Evolutionary conservation across 1,140 invertebrate genomes (phyloP).

Genomic region (Charaxes varanes): DNA sequence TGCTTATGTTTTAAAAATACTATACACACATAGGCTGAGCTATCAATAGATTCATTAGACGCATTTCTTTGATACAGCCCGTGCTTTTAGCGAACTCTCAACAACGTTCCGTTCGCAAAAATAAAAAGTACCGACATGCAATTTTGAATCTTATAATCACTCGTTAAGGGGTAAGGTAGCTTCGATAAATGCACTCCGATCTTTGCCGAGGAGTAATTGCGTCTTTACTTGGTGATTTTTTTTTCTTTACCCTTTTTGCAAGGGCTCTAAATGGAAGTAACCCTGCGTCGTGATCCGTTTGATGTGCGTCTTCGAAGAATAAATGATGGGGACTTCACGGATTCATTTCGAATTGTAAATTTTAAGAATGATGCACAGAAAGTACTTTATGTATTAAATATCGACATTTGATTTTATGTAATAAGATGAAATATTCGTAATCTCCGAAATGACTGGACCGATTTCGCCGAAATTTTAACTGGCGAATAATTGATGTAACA

Average conservation of each 20-base stretch:
- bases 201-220: slow-evolving; percentile 58
- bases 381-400: too few relatives aligned
- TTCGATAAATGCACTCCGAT: slow-evolving; percentile 15
- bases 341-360: too few relatives aligned
- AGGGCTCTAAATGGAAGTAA: slow-evolving; percentile 40
- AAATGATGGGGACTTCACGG: slow-evolving; percentile 30
- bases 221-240: slow-evolving; percentile 64
- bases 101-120: slow-evolving; percentile 25
- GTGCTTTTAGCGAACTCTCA: slow-evolving; percentile 55
- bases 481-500: too few relatives aligned
- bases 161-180: slow-evolving; percentile 5
- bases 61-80: slow-evolving; percentile 67
- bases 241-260: slow-evolving; percentile 46
- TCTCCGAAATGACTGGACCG: too few relatives aligned
- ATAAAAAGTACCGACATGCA: slow-evolving; percentile 8
- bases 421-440: too few relatives aligned
- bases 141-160: slow-evolving; percentile 30
- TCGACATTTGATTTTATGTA: too few relatives aligned
- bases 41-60: slow-evolving; percentile 71
- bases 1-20: slow-evolving; percentile 57
- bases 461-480: too few relatives aligned
- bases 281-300: slow-evolving; percentile 40
- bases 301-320: slow-evolving; percentile 60
- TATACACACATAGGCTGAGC: slow-evolving; percentile 54
- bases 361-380: too few relatives aligned